Percentiles rank a stretch among this genome's conserved stretches.
Conservation (phyloP, 1,140 invertebrate species). For the Pseudomyrmex gracilis region DNA sequence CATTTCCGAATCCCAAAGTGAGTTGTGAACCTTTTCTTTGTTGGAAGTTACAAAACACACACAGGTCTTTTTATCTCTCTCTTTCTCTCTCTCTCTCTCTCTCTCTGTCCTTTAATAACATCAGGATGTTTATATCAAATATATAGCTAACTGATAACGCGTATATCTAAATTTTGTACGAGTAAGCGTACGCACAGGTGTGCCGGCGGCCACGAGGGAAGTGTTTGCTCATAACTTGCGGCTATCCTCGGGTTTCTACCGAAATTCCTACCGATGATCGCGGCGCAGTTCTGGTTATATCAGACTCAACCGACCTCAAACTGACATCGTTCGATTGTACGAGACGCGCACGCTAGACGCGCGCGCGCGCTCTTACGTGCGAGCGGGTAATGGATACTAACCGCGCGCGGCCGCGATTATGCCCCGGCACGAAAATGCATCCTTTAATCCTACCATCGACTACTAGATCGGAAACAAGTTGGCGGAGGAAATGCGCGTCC, state of each 20-base stretch:
- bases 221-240: conserved; percentile 53
- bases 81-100: too few relatives aligned
- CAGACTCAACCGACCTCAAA: conserved; percentile 36
- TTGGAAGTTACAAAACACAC: too few relatives aligned
- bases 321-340: conserved; percentile 53
- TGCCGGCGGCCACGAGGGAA: conserved; percentile 5
- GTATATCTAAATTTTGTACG: not conserved
- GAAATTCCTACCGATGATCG: conserved; percentile 51
- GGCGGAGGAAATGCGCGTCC: not conserved
- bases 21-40: not conserved
- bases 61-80: too few relatives aligned
- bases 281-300: conserved; percentile 39
- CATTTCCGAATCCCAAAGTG: not conserved
- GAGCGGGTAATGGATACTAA: conserved; percentile 54
- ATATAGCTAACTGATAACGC: too few relatives aligned
- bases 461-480: not conserved
- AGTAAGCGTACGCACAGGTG: conserved; percentile 14
- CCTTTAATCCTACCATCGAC: conserved; percentile 22
- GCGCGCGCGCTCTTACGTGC: conserved; percentile 5
- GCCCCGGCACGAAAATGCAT: conserved; percentile 29
- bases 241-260: conserved; percentile 49
- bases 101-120: not conserved
- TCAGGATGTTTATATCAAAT: not conserved
- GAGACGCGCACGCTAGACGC: not conserved
- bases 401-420: conserved; percentile 60